Evolutionary conservation across 2,113 vertebrate genomes (phyloP).

Genomic region (Calidris pygmaea): DNA sequence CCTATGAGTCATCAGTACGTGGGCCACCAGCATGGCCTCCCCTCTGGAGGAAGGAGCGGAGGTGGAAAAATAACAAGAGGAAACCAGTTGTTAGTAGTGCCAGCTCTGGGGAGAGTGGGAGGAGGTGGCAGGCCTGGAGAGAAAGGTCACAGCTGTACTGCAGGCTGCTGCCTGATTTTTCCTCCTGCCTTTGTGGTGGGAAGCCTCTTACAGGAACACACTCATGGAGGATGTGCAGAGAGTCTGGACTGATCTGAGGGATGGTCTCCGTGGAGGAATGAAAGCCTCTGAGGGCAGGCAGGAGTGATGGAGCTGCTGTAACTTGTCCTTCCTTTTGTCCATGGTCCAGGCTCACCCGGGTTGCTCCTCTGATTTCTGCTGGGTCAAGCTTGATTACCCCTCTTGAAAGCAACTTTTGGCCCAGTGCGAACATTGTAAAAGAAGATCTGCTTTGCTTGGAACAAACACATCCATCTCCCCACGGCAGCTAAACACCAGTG

Average conservation of each 20-base stretch:
- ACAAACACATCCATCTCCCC: background rate
- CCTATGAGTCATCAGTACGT: slow-evolving; percentile 31
- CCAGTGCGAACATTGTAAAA: background rate
- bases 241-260: background rate
- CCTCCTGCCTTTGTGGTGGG: background rate
- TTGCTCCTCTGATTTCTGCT: background rate
- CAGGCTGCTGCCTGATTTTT: background rate
- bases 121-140: slow-evolving; percentile 45
- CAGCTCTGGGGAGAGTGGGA: slow-evolving; percentile 39
- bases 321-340: background rate
- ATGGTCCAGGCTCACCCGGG: background rate
- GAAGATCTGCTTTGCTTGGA: background rate
- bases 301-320: background rate
- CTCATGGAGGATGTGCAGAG: background rate
- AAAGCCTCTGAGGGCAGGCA: background rate
- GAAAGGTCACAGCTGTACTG: slow-evolving; percentile 30
- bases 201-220: background rate
- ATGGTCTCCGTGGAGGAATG: background rate
- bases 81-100: slow-evolving; percentile 54
- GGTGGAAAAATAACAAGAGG: slow-evolving; percentile 61
- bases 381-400: background rate
- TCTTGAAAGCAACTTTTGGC: background rate
- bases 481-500: background rate
- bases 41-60: slow-evolving; percentile 41
- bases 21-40: slow-evolving; percentile 55